Conservation (phyloP, 92 coral and sea anemone species). For the Parazoanthus atlanticus region DNA sequence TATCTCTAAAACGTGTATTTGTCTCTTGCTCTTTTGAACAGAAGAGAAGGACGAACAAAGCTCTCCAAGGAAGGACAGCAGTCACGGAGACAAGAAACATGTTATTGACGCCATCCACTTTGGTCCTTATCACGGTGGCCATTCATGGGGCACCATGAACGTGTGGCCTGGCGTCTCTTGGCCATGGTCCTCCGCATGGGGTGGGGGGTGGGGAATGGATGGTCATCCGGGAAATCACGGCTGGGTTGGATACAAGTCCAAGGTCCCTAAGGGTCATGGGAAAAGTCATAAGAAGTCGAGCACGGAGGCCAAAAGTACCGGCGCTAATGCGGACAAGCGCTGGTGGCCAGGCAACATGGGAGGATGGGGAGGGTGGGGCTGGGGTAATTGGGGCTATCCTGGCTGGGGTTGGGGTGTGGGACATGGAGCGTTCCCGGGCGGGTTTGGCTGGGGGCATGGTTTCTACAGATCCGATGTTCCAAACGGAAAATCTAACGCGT, state of each 20-base stretch:
- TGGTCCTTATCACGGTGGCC: conserved; percentile 91
- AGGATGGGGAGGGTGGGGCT: conserved; percentile 97
- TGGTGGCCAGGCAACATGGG: conserved; percentile 96
- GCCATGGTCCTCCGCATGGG: conserved; percentile 59
- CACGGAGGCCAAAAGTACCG: conserved; percentile 10
- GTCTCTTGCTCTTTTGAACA: background rate
- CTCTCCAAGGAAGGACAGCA: conserved; percentile 28
- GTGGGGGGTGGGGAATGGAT: conserved; percentile 30
- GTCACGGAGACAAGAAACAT: conserved; percentile 79
- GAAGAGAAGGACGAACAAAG: background rate
- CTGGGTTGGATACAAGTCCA: conserved; percentile 82
- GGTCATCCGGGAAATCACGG: conserved; percentile 23
- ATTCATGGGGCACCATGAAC: conserved; percentile 84
- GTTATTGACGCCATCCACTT: conserved; percentile 89
- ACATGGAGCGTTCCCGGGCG: conserved; percentile 27
- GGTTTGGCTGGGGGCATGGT: conserved; percentile 57
- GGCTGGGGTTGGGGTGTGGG: conserved; percentile 89
- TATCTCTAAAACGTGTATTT: no score
- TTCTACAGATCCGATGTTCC: conserved; percentile 61
- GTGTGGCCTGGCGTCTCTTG: conserved; percentile 66
- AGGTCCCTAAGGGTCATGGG: conserved; percentile 49
- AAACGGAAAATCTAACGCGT: background rate
- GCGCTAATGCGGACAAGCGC: conserved; percentile 14
- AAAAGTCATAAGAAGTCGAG: conserved; percentile 3
- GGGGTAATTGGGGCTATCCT: conserved; percentile 76